These are phyloP conservation scores for Melanotaenia boesemani DNA, from an alignment of 2,797 vertebrate species.

Conservation along the genomic window DNA sequence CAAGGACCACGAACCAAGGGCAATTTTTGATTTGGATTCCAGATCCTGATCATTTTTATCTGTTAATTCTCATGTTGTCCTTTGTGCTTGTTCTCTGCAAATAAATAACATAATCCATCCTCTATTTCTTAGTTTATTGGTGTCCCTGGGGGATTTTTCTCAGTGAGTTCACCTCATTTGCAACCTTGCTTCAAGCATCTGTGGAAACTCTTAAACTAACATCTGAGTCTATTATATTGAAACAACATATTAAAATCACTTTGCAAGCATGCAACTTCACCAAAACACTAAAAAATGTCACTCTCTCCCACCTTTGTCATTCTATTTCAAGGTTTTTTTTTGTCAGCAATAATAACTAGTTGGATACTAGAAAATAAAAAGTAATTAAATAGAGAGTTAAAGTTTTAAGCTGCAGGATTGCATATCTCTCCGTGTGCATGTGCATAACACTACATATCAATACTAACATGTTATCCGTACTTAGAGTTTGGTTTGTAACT, in stretches of 20 bases:
- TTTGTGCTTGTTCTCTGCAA: constrained; percentile 23
- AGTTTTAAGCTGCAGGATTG: background rate
- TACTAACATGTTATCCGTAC: background rate
- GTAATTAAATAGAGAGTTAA: background rate
- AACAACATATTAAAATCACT: background rate
- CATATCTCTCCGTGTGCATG: background rate
- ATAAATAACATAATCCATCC: constrained; percentile 32
- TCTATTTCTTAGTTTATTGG: constrained; percentile 26
- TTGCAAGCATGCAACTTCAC: background rate
- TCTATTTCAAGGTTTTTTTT: constrained; percentile 38
- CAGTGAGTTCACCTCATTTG: constrained; percentile 57
- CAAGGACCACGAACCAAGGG: background rate
- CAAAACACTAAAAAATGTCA: constrained; percentile 2
- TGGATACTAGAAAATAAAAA: background rate
- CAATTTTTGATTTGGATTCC: constrained; percentile 7
- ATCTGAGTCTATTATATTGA: constrained; percentile 34
- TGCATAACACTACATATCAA: background rate
- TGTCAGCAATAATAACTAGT: background rate
- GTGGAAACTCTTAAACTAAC: constrained; percentile 26
- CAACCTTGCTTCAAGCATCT: constrained; percentile 39
- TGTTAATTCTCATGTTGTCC: constrained; percentile 30
- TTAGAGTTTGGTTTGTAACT: background rate
- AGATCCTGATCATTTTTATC: constrained; percentile 46
- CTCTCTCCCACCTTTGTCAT: constrained; percentile 3
- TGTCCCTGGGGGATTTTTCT: constrained; percentile 22